Conservation (phyloP, 2,888 invertebrate genomes). For the Eurytoma californica region DNA sequence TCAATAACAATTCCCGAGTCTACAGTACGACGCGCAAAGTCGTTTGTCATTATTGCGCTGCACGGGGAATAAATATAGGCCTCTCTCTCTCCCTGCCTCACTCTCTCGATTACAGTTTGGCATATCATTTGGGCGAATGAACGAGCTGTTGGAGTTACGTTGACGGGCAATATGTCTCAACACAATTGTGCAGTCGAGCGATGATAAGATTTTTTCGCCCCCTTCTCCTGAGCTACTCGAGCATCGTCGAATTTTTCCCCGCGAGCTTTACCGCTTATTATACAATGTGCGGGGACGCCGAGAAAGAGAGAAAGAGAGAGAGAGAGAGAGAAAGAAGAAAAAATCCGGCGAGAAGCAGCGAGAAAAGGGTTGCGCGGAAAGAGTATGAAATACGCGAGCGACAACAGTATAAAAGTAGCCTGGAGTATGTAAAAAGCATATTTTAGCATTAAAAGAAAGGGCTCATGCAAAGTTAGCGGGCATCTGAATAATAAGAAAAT, state of each 20-base stretch:
- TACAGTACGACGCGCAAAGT: constrained; percentile 15
- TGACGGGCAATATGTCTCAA: constrained; percentile 73
- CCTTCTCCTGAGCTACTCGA: neutral
- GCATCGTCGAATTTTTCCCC: neutral
- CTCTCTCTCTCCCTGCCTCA: no score
- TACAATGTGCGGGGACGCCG: no score
- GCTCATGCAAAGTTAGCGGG: neutral
- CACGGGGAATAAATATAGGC: constrained; percentile 63
- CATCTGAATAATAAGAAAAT: constrained; percentile 35
- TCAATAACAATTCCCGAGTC: neutral
- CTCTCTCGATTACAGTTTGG: constrained; percentile 70
- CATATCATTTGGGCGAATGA: constrained; percentile 74
- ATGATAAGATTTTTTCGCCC: constrained; percentile 1
- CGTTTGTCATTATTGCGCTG: constrained; percentile 66
- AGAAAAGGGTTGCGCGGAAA: neutral
- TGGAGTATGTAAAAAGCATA: constrained; percentile 2
- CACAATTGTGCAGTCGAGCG: constrained; percentile 64
- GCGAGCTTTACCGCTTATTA: neutral
- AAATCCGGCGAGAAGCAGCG: neutral
- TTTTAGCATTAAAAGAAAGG: neutral
- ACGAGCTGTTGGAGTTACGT: constrained; percentile 70
- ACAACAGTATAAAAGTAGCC: no score
- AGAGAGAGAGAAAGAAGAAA: neutral
- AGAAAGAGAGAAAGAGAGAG: neutral
- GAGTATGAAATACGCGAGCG: neutral